These are phyloP conservation scores for Stichopus horrens DNA, from an alignment of 53 echinoderm and acorn worm species.

Conservation along the genomic window DNA sequence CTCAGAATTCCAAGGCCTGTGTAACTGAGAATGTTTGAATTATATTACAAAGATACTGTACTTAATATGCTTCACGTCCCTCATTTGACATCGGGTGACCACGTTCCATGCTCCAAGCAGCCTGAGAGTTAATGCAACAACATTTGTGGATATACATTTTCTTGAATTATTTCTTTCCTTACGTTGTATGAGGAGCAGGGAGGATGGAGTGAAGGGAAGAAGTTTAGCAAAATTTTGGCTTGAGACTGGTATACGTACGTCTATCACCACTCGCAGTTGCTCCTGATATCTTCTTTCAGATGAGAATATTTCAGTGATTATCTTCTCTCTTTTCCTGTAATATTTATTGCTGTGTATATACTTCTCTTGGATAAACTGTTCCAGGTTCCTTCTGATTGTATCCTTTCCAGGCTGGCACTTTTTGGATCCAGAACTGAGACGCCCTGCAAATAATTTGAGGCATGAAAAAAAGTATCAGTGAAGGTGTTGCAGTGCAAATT, in stretches of 20 bases:
- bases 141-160: no score
- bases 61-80: no score
- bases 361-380: constrained; percentile 63
- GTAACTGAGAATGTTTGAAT: no score
- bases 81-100: no score
- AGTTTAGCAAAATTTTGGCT: neutral
- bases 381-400: constrained; percentile 64
- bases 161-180: no score
- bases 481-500: no score
- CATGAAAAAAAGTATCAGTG: no score
- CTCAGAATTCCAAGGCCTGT: no score
- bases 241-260: constrained; percentile 43
- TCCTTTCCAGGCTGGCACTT: constrained; percentile 61
- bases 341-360: constrained; percentile 56
- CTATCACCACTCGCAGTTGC: constrained; percentile 69
- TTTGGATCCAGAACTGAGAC: constrained; percentile 2
- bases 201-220: neutral
- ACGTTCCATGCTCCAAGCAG: no score
- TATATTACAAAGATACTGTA: no score
- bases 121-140: no score
- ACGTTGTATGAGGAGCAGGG: neutral
- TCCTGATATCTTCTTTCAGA: constrained; percentile 82
- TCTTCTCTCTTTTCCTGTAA: constrained; percentile 76
- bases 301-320: constrained; percentile 80
- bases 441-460: neutral